Percentiles rank a stretch among this genome's conserved stretches.
Conservation (phyloP, 2,888 invertebrate genomes). For the Agonopterix arenella region DNA sequence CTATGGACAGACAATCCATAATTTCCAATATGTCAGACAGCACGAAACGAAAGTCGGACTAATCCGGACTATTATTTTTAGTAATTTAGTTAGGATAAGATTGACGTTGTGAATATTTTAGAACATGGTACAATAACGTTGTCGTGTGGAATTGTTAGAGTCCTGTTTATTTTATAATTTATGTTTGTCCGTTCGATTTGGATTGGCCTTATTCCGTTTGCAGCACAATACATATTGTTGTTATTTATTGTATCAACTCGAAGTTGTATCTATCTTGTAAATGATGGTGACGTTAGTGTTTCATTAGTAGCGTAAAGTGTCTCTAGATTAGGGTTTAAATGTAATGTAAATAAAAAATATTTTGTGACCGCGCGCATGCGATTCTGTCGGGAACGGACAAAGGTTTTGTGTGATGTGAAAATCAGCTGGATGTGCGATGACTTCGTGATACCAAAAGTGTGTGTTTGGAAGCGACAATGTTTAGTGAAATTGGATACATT, state of each 20-base stretch:
- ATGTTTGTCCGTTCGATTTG: slow-evolving; percentile 17
- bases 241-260: slow-evolving; percentile 54
- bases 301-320: slow-evolving; percentile 32
- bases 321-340: slow-evolving; percentile 41
- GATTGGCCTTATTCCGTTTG: slow-evolving; percentile 17
- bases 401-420: slow-evolving; percentile 77
- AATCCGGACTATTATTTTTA: slow-evolving; percentile 36
- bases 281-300: slow-evolving; percentile 30
- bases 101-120: slow-evolving; percentile 27
- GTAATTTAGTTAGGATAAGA: slow-evolving; percentile 29
- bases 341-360: slow-evolving; percentile 75
- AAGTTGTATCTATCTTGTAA: slow-evolving; percentile 35
- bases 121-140: slow-evolving; percentile 31
- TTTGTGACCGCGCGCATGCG: slow-evolving; percentile 74
- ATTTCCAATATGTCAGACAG: slow-evolving; percentile 62
- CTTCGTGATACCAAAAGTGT: slow-evolving; percentile 70
- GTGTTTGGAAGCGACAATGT: slow-evolving; percentile 74
- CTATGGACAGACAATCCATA: slow-evolving; percentile 4
- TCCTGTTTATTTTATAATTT: slow-evolving; percentile 16
- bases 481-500: slow-evolving; percentile 81
- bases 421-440: slow-evolving; percentile 78
- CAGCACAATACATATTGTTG: slow-evolving; percentile 40
- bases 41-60: slow-evolving; percentile 26
- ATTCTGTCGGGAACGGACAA: slow-evolving; percentile 75
- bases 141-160: slow-evolving; percentile 19